Evolutionary conservation across 2,113 vertebrate species (phyloP), one percentile per base, ranked within the genome.

Genomic region (Sinocyclocheilus rhinocerous): DNA sequence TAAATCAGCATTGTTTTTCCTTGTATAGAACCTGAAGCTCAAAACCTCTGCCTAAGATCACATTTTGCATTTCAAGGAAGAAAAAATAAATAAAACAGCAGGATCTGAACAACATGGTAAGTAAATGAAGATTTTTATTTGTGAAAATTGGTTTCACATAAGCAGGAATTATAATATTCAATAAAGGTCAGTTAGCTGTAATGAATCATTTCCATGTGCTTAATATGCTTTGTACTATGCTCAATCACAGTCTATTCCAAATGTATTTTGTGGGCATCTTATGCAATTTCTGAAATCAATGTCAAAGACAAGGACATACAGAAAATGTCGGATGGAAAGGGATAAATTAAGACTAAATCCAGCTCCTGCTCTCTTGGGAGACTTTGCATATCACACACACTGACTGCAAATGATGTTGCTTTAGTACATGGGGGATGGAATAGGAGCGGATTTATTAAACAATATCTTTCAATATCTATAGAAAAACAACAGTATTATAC

Each of bases 101-200:
- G 12, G 50, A 55, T 55, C 1, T 55, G 15, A 55, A 29, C 63
- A 29, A 67, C 6, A 69, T 18, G 65, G 15, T 33, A 18, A 33
- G 65, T 33, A 29, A 18, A 33, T 29, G 29, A 33, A 2, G 1
- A 3, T 69, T 67, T 69, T 33, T 2, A 69, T 36, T 69, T 29
- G 6, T 9, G 26, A 70, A 70, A 70, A 36, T 18, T 36, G 3
- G 29, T 1, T 70, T 70, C 16, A 36, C 29, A 36, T 33, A 36
- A 70, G 8, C 33, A 39, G 67, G 33, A 70, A 20, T 70, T 33
- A 39, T 70, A 11, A 70, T 20, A 70, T 20, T 76, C 13, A 29
- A 52, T 76, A 26, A 48, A 76, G 22, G 6, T 76, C 75, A 76
- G 3, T 76, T 18, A 52, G 45, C 45, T 72, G 69, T 72, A 72